These are phyloP conservation scores for Dendroctonus ponderosae DNA, from an alignment of 1,140 invertebrate species.

Conservation along the genomic window DNA sequence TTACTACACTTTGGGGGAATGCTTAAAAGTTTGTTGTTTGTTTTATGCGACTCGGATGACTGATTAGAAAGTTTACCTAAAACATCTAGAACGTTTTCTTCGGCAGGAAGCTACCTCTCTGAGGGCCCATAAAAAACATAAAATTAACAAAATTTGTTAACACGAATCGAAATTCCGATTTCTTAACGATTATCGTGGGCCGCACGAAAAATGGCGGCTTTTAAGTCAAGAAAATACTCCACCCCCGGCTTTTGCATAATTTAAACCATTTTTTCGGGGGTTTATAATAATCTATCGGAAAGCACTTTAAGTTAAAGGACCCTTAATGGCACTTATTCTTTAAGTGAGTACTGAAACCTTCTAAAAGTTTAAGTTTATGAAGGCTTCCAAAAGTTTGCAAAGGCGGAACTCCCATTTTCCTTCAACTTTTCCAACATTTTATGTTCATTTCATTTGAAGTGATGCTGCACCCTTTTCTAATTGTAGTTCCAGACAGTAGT, in stretches of 20 bases:
- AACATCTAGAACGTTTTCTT: too few relatives aligned
- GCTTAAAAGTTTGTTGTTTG: conserved; percentile 25
- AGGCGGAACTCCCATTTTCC: conserved; percentile 11
- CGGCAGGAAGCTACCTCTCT: too few relatives aligned
- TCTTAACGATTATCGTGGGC: neutral
- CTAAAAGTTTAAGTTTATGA: conserved; percentile 28
- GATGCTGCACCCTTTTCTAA: neutral
- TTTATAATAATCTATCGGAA: conserved; percentile 28
- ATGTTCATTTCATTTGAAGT: conserved; percentile 13
- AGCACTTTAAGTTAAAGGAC: conserved; percentile 25
- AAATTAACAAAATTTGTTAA: too few relatives aligned
- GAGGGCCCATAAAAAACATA: too few relatives aligned
- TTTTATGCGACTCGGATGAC: conserved; percentile 17
- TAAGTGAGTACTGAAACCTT: conserved; percentile 30
- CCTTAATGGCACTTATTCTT: conserved; percentile 27
- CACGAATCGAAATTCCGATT: too few relatives aligned
- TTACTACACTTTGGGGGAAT: conserved; percentile 26
- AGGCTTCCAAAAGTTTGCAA: conserved; percentile 5
- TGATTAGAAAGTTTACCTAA: too few relatives aligned
- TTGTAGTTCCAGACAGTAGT: too few relatives aligned
- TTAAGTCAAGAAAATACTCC: conserved; percentile 5
- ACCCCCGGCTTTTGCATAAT: conserved; percentile 9
- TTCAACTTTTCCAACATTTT: conserved; percentile 8
- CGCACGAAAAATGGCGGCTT: neutral
- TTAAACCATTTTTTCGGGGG: conserved; percentile 11